A percentile compares a stretch with the other conserved stretches of the same genome.
phyloP scores from a whole-genome alignment of 2,113 vertebrate species.

The Tauraco erythrolophus region DNA sequence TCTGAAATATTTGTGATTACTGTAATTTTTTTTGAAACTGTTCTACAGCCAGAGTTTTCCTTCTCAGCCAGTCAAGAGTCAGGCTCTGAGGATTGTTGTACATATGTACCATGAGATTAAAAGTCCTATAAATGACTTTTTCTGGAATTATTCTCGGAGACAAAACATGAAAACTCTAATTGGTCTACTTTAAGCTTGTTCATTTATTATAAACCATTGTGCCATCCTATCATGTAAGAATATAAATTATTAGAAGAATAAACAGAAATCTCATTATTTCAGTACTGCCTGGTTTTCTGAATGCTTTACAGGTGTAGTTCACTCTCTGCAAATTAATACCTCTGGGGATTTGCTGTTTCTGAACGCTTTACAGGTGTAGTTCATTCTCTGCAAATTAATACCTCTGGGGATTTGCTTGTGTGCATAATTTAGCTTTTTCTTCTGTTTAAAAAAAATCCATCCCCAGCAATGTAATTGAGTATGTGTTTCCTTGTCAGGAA shows the following conservation, averaged over 20 bases:
- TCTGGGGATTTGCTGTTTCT: not conserved
- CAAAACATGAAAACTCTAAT: not conserved
- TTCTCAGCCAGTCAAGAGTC: not conserved
- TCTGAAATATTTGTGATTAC: not conserved
- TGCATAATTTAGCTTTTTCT: not conserved
- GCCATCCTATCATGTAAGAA: not conserved
- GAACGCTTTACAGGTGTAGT: not conserved
- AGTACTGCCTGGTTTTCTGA: not conserved
- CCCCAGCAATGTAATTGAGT: accelerated
- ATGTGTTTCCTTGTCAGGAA: not conserved
- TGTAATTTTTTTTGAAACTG: not conserved
- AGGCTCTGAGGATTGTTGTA: not conserved
- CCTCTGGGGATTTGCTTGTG: not conserved
- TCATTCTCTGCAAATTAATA: not conserved
- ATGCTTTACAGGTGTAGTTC: not conserved
- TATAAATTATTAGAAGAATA: not conserved
- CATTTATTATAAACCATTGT: not conserved
- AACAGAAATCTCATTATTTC: accelerated
- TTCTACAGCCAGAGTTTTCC: not conserved
- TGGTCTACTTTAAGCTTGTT: not conserved
- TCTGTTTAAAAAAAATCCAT: not conserved
- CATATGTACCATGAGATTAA: not conserved
- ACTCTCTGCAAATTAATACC: not conserved
- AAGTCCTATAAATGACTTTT: not conserved
- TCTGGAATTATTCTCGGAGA: not conserved